A percentile compares a stretch with the other conserved stretches of the same genome.
phyloP scores from a whole-genome alignment of 2,797 vertebrate genomes.

The Naso thynnoides region DNA sequence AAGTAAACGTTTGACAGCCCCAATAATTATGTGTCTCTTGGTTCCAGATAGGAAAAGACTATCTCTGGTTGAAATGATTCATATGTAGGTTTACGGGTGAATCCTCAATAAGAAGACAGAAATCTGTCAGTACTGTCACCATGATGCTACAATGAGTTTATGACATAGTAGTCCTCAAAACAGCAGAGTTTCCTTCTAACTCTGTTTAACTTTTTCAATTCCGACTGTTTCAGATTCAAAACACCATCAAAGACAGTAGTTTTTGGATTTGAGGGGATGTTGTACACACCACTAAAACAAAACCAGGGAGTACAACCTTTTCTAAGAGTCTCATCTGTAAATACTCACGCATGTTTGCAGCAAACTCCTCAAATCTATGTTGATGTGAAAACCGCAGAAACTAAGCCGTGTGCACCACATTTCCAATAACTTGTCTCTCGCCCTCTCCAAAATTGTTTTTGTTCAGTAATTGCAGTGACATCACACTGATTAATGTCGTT shows the following conservation, averaged over 20 bases:
- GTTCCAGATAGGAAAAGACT: conserved; percentile 19
- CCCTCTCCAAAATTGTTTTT: conserved; percentile 16
- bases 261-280: not conserved
- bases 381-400: conserved; percentile 43
- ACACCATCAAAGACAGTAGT: conserved; percentile 10
- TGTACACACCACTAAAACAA: not conserved
- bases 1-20: no score
- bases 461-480: conserved; percentile 10
- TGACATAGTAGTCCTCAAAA: not conserved
- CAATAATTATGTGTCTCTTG: conserved; percentile 10
- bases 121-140: not conserved
- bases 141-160: not conserved
- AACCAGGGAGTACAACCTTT: conserved; percentile 33
- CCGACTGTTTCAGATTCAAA: not conserved
- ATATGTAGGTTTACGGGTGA: not conserved
- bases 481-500: conserved; percentile 22
- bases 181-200: not conserved
- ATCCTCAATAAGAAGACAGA: conserved; percentile 4
- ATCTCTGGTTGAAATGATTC: conserved; percentile 10
- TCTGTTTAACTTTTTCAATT: not conserved
- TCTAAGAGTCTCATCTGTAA: conserved; percentile 20
- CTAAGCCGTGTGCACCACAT: conserved; percentile 26
- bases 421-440: conserved; percentile 18
- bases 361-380: conserved; percentile 30
- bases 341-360: conserved; percentile 41